phyloP scores from a whole-genome alignment of 2,888 invertebrate genomes.

The Ophioninae sp. region DNA sequence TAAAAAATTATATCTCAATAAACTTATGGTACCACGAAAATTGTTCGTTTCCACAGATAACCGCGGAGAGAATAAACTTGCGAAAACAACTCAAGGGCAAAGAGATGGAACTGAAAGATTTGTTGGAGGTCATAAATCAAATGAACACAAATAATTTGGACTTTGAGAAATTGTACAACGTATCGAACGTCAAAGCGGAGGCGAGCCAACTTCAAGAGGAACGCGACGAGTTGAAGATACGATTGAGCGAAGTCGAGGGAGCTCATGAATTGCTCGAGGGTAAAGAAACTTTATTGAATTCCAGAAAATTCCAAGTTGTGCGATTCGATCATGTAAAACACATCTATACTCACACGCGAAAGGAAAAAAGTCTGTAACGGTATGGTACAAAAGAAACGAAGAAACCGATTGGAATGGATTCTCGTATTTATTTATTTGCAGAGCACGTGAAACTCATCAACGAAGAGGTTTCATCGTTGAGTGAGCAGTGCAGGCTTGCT shows the following conservation, averaged over 20 bases:
- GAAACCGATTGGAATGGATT: background rate
- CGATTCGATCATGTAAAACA: background rate
- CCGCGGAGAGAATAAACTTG: constrained; percentile 70
- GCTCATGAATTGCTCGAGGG: constrained; percentile 80
- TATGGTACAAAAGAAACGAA: background rate
- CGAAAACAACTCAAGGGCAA: constrained; percentile 74
- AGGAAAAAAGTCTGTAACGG: background rate
- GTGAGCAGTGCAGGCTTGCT: constrained; percentile 84
- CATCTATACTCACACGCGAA: background rate
- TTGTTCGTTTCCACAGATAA: constrained; percentile 66
- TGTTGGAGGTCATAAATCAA: constrained; percentile 74
- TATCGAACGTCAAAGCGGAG: constrained; percentile 84
- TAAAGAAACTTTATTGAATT: constrained; percentile 55
- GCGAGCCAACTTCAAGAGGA: constrained; percentile 83
- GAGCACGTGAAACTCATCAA: constrained; percentile 81
- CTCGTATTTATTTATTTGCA: constrained; percentile 60
- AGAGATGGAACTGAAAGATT: constrained; percentile 76
- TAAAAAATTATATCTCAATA: background rate
- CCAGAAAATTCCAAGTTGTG: background rate
- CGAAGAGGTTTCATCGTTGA: constrained; percentile 83
- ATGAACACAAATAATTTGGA: constrained; percentile 75
- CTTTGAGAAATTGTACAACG: constrained; percentile 82
- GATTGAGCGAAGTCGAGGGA: constrained; percentile 78
- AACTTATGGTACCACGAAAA: background rate
- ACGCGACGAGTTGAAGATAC: constrained; percentile 79